Percentiles rank a stretch among this genome's conserved stretches.
These are phyloP conservation scores for Craniophora ligustri DNA, from an alignment of 2,888 invertebrate genomes.

Conservation along the genomic window DNA sequence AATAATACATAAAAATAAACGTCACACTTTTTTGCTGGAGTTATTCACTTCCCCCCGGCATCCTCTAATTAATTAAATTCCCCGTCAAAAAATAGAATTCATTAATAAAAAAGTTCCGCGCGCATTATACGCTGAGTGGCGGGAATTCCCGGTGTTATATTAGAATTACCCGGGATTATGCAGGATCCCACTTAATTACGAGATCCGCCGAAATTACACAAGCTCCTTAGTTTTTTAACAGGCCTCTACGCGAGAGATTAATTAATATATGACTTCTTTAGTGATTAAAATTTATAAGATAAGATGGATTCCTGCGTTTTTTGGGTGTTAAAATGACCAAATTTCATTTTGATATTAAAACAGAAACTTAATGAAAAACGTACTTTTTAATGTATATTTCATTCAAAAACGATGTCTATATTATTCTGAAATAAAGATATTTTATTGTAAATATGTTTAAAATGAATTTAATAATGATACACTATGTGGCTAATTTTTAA, in stretches of 20 bases:
- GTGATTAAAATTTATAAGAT: slow-evolving; percentile 44
- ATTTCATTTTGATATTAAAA: slow-evolving; percentile 12
- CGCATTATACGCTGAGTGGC: slow-evolving; percentile 53
- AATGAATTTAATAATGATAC: not conserved
- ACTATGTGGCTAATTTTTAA: too few species aligned
- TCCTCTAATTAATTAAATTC: slow-evolving; percentile 73
- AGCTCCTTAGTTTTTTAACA: slow-evolving; percentile 57
- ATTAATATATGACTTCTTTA: slow-evolving; percentile 44
- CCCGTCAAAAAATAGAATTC: slow-evolving; percentile 72
- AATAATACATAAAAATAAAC: slow-evolving; percentile 28
- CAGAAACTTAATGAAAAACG: not conserved
- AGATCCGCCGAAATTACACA: slow-evolving; percentile 64
- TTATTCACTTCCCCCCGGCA: slow-evolving; percentile 46
- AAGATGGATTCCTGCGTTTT: slow-evolving; percentile 7
- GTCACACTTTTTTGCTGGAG: slow-evolving; percentile 37
- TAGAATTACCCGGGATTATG: slow-evolving; percentile 77
- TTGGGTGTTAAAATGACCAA: slow-evolving; percentile 7
- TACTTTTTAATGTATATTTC: too few species aligned
- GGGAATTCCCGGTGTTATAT: slow-evolving; percentile 69
- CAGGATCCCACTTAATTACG: slow-evolving; percentile 75
- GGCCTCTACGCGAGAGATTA: slow-evolving; percentile 39
- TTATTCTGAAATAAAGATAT: too few species aligned
- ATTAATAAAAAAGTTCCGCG: slow-evolving; percentile 71
- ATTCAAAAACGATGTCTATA: too few species aligned
- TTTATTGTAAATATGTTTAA: not conserved